Evolutionary conservation across 2,888 invertebrate genomes (phyloP).

Genomic region (Leptura quadrifasciata): DNA sequence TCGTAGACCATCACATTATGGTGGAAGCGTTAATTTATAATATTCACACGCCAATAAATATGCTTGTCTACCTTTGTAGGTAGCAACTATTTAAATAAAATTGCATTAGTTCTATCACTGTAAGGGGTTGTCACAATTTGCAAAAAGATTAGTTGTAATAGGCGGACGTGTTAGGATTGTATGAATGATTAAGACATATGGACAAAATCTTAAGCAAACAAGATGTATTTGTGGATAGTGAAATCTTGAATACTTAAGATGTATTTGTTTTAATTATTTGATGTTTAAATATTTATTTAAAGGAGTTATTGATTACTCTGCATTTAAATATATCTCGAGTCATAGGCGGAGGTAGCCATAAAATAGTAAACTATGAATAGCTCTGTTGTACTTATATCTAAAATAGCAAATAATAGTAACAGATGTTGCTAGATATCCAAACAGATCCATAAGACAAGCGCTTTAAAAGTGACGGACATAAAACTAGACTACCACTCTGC

Average conservation of each 20-base stretch:
- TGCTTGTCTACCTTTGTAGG: not conserved
- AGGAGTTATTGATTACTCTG: not conserved
- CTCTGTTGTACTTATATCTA: too few relatives aligned
- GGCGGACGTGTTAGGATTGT: not conserved
- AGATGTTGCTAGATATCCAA: too few relatives aligned
- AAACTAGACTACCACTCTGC: too few relatives aligned
- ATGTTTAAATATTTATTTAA: constrained; percentile 1
- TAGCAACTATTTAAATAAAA: not conserved
- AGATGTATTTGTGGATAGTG: not conserved
- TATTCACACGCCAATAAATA: not conserved
- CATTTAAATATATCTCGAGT: not conserved
- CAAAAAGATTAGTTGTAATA: not conserved
- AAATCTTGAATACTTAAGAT: not conserved
- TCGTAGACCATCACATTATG: constrained; percentile 4
- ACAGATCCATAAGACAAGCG: too few relatives aligned
- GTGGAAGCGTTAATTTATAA: constrained; percentile 7
- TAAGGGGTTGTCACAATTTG: constrained; percentile 9
- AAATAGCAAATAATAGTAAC: too few relatives aligned
- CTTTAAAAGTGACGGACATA: too few relatives aligned
- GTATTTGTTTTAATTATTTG: constrained; percentile 12
- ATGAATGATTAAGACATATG: not conserved
- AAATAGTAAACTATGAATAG: too few relatives aligned
- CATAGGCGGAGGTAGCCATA: not conserved
- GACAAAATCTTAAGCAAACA: constrained; percentile 14
- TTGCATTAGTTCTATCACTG: not conserved